phyloP scores from a whole-genome alignment of 2,888 invertebrate species.

The Daptonema setosum region DNA sequence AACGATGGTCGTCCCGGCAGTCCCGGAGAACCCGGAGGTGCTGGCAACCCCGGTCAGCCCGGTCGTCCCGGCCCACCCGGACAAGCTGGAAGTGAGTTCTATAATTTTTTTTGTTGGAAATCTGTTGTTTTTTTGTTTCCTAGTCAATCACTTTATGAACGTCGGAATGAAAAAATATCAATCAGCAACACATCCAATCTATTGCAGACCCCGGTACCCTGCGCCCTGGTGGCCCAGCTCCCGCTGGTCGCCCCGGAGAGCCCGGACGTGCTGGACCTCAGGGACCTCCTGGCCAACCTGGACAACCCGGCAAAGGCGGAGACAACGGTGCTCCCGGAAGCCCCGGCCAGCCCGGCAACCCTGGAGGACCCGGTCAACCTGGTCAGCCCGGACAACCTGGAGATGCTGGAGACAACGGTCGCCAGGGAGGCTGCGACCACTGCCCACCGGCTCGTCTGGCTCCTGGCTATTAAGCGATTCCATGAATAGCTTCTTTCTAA shows the following conservation, averaged over 20 bases:
- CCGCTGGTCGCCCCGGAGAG: constrained; percentile 13
- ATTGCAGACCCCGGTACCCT: not conserved
- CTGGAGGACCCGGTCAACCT: too few relatives aligned
- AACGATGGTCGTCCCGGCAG: constrained; percentile 16
- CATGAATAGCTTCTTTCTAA: too few relatives aligned
- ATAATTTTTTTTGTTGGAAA: too few relatives aligned
- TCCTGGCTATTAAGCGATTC: constrained; percentile 19
- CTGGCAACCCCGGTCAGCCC: constrained; percentile 2
- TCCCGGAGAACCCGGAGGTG: not conserved
- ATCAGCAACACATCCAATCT: too few relatives aligned
- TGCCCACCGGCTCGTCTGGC: constrained; percentile 24
- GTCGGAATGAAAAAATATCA: too few relatives aligned
- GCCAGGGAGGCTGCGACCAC: constrained; percentile 23
- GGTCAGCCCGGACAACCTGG: too few relatives aligned
- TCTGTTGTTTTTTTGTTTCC: too few relatives aligned
- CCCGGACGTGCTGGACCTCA: constrained; percentile 13
- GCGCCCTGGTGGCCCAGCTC: constrained; percentile 10
- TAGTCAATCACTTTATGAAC: not conserved
- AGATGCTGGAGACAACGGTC: constrained; percentile 14
- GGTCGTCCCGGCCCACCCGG: not conserved
- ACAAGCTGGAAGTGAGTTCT: too few relatives aligned
- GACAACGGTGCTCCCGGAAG: constrained; percentile 8
- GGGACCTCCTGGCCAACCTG: constrained; percentile 11
- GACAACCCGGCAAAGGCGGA: constrained; percentile 13
- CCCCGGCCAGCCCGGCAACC: too few relatives aligned